A percentile compares a stretch with the other conserved stretches of the same genome.
Evolutionary conservation across 1,140 invertebrate species (phyloP).

Genomic region (Atta texana): DNA sequence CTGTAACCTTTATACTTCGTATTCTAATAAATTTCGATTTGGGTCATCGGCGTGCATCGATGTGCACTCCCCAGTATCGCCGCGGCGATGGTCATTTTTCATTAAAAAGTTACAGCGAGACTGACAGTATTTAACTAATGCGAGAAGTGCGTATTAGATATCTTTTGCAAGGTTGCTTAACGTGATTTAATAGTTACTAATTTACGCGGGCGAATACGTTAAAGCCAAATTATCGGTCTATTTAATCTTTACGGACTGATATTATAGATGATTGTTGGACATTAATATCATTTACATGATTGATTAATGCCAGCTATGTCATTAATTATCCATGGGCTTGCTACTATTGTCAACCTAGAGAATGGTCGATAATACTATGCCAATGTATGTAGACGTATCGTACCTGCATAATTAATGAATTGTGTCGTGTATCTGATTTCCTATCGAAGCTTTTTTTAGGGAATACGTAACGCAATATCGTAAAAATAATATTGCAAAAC

Average conservation of each 20-base stretch:
- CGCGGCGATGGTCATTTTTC: not conserved
- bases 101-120: constrained; percentile 14
- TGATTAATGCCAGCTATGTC: constrained; percentile 57
- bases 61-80: not conserved
- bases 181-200: not conserved
- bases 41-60: constrained; percentile 66
- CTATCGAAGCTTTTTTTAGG: not conserved
- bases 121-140: constrained; percentile 3
- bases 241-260: constrained; percentile 40
- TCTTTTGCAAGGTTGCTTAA: not conserved
- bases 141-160: not conserved
- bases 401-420: constrained; percentile 52
- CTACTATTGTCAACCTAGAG: constrained; percentile 59
- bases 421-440: constrained; percentile 15
- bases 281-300: constrained; percentile 64
- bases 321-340: constrained; percentile 42
- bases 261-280: constrained; percentile 25
- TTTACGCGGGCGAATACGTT: constrained; percentile 23
- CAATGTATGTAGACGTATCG: constrained; percentile 22
- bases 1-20: constrained; percentile 67
- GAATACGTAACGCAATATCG: not conserved
- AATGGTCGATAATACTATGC: constrained; percentile 49
- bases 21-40: constrained; percentile 71
- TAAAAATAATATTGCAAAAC: not conserved
- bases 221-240: constrained; percentile 39